Conservation (phyloP, 2,797 vertebrate genomes). For the Allobates femoralis region DNA sequence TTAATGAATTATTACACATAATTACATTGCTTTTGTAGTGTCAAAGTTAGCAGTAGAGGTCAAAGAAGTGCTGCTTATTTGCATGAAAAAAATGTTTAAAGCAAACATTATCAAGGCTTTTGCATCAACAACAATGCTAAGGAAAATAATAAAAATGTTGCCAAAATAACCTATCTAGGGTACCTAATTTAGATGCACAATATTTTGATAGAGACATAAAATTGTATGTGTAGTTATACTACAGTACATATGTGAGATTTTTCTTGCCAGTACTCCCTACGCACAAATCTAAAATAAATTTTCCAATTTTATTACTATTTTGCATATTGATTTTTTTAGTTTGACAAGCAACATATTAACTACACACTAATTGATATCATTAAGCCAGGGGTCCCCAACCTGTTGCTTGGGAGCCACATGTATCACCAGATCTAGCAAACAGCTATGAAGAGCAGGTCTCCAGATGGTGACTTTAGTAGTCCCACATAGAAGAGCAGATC, state of each 20-base stretch:
- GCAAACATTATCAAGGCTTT: not conserved
- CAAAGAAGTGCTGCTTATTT: not conserved
- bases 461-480: too few relatives aligned
- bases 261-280: not conserved
- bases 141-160: not conserved
- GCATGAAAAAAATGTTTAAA: not conserved
- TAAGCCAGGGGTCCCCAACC: too few relatives aligned
- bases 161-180: not conserved
- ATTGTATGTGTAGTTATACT: not conserved
- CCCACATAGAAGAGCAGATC: too few relatives aligned
- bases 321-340: not conserved
- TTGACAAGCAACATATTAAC: not conserved
- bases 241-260: not conserved
- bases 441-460: too few relatives aligned
- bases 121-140: not conserved
- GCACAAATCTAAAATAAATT: not conserved
- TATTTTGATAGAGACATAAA: not conserved
- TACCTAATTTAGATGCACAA: not conserved
- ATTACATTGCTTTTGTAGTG: slow-evolving; percentile 1
- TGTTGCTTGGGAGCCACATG: too few relatives aligned
- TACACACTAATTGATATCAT: not conserved
- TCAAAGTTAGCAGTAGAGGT: not conserved
- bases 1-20: not conserved
- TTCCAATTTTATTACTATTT: not conserved
- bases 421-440: too few relatives aligned